Evolutionary conservation across 1,140 invertebrate species (phyloP), one percentile per base, ranked within the genome.

Genomic region (Calycopis cecrops): DNA sequence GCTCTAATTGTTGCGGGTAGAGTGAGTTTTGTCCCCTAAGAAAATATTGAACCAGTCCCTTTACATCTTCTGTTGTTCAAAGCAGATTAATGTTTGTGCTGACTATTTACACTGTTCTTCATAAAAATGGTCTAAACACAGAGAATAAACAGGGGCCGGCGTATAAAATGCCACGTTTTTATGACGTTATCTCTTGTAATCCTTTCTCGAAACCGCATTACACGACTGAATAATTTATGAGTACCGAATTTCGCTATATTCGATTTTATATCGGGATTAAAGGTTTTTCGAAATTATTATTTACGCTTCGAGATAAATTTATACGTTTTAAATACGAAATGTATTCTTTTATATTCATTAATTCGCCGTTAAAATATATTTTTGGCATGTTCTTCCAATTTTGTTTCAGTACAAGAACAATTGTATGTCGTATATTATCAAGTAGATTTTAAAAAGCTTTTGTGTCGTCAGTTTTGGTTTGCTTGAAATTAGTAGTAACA

Each of bases 61-160:
- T 79, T 81, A 81, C 77, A 79, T 84, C 79, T 79, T 74, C 72
- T 77, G 82, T 85, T 85, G 77, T 84, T 76, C 80, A 81, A 79
- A 81, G 76, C 71, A 84, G 83, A 86, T 84, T 86, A 86, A 83
- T 86, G 80, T 86, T 86, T 86, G 79, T 82, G 62, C 72, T 68
- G 63, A 60, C 60, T 84, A 84, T 86, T 86, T 86, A 70, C 72
- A 73, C 75, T 67, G 79, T 78, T 77, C 74, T 79, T 86, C 76
- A 86, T 86, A 86, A 86, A 86, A 86, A 85, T 80, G 71, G 65
- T 75, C 68, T 69, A 76, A 85, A 84, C 78, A 77, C 55, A 57
- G 59, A 58, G 58, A 57, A 74, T 76, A 82, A 81, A 85, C 69
- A 77, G 60, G 66, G 70, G 67, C 58, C 56, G 53, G 58, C 55